Conservation (phyloP, 2,113 vertebrate species). For the Stictonetta naevosa region DNA sequence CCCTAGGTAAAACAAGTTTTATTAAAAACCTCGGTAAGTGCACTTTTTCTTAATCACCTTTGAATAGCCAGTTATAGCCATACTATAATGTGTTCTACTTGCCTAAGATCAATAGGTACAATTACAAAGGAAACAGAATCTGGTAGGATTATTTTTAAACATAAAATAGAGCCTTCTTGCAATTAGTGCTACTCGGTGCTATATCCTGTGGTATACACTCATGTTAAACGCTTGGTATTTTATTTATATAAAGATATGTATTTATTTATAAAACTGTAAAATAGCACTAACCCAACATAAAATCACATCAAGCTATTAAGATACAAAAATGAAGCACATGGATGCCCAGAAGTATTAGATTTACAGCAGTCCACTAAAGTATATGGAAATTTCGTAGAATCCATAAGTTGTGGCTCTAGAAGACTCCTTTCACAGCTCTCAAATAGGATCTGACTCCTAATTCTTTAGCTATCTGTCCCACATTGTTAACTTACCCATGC, state of each 20-base stretch:
- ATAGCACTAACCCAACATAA: neutral
- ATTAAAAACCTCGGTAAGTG: neutral
- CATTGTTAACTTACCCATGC: rapidly evolving
- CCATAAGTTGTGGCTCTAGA: rapidly evolving
- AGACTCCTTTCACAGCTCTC: neutral
- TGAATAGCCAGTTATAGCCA: neutral
- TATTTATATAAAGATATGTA: neutral
- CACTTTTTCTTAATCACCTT: neutral
- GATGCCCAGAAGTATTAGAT: neutral
- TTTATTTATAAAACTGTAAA: neutral
- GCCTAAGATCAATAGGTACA: neutral
- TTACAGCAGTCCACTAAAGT: neutral
- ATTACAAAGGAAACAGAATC: neutral
- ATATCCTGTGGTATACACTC: neutral
- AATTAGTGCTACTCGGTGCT: neutral
- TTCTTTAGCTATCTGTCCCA: neutral
- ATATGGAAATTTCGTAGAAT: neutral
- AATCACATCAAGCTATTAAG: neutral
- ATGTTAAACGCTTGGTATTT: neutral
- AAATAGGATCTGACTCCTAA: neutral
- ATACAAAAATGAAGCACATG: neutral
- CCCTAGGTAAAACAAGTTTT: neutral
- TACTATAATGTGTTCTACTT: neutral
- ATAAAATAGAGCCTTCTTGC: neutral
- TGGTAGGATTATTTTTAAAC: neutral